Evolutionary conservation across 1,140 invertebrate species (phyloP).

Genomic region (Drosophila arizonae): DNA sequence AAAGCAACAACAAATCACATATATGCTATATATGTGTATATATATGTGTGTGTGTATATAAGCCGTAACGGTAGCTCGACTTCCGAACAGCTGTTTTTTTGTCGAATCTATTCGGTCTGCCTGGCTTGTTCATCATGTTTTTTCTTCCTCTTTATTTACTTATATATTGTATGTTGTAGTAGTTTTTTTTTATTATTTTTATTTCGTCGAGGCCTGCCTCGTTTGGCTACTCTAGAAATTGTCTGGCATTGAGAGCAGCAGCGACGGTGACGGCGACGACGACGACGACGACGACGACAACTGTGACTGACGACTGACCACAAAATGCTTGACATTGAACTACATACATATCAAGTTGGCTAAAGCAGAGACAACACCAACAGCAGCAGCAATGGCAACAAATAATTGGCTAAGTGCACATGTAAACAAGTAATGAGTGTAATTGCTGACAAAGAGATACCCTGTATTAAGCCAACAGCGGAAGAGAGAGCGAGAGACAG

Average conservation of each 20-base stretch:
- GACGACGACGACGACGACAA: constrained; percentile 37
- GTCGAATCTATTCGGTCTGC: constrained; percentile 34
- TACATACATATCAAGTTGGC: constrained; percentile 39
- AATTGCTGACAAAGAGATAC: not conserved
- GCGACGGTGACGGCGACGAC: constrained; percentile 13
- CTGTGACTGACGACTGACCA: constrained; percentile 61
- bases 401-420: constrained; percentile 33
- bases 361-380: constrained; percentile 9
- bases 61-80: constrained; percentile 65
- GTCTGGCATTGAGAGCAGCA: constrained; percentile 71
- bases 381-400: not conserved
- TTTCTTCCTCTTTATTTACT: constrained; percentile 11
- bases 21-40: constrained; percentile 9
- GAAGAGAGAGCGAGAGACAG: not conserved
- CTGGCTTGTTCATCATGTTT: constrained; percentile 36
- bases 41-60: constrained; percentile 26
- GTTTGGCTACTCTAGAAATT: constrained; percentile 64
- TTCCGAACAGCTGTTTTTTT: constrained; percentile 64
- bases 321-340: constrained; percentile 71
- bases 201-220: constrained; percentile 38
- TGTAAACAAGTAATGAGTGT: constrained; percentile 5
- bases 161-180: not conserved
- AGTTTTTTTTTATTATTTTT: not conserved
- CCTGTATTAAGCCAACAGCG: not conserved
- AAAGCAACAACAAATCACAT: constrained; percentile 28